phyloP scores from a whole-genome alignment of 2,888 invertebrate genomes.

The Nephrocerus scutellatus region DNA sequence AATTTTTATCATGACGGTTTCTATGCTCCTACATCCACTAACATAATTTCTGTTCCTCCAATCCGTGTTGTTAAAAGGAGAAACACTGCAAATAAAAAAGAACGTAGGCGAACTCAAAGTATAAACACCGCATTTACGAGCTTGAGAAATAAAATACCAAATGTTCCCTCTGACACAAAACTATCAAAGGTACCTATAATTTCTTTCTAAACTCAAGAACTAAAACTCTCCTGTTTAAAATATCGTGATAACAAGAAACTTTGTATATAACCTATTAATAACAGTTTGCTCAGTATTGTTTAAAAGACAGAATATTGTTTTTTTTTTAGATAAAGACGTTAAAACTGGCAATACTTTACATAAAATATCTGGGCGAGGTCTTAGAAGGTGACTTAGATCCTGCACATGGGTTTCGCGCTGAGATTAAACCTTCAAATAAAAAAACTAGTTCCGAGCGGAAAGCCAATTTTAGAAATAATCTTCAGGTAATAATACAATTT shows the following conservation, averaged over 20 bases:
- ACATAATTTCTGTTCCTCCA: conserved; percentile 38
- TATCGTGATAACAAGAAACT: too few relatives aligned
- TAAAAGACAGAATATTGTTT: too few relatives aligned
- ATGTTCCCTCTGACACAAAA: conserved; percentile 93
- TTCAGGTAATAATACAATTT: too few relatives aligned
- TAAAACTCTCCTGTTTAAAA: too few relatives aligned
- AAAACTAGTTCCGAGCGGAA: too few relatives aligned
- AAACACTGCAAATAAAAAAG: conserved; percentile 91
- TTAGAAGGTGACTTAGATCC: conserved; percentile 79
- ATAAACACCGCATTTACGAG: conserved; percentile 94
- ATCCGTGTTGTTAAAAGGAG: conserved; percentile 60
- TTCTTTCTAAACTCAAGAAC: too few relatives aligned
- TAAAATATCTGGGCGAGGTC: conserved; percentile 84
- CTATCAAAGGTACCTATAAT: conserved; percentile 69
- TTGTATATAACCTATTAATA: too few relatives aligned
- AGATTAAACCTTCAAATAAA: conserved; percentile 56
- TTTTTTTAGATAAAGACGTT: conserved; percentile 82
- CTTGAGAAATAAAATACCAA: conserved; percentile 88
- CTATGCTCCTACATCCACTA: conserved; percentile 30
- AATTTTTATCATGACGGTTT: conserved; percentile 31
- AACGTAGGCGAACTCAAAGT: conserved; percentile 81
- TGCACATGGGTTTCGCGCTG: conserved; percentile 79
- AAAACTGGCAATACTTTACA: conserved; percentile 85
- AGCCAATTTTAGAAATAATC: too few relatives aligned
- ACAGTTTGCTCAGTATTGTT: too few relatives aligned